Evolutionary conservation across 2,797 vertebrate genomes (phyloP).

Genomic region (Mus spretus): DNA sequence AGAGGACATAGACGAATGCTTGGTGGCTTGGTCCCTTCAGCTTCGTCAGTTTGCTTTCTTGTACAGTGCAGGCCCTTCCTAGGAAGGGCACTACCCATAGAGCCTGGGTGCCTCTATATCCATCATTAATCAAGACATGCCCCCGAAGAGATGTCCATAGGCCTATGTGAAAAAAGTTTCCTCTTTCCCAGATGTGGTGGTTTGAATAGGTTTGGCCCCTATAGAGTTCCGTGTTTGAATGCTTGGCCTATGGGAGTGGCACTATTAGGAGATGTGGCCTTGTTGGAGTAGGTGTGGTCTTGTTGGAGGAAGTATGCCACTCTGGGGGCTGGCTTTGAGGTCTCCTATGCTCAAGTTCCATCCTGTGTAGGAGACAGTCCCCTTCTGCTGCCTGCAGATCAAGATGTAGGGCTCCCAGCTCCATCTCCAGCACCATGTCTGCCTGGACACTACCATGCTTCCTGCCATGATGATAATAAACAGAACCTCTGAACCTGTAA

Average conservation of each 20-base stretch:
- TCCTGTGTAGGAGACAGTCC: neutral
- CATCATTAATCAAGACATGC: too few relatives aligned
- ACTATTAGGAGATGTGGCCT: neutral
- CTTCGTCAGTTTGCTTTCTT: neutral
- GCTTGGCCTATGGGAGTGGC: neutral
- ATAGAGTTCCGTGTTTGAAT: neutral
- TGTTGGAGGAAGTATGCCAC: neutral
- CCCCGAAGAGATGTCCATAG: neutral
- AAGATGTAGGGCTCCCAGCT: neutral
- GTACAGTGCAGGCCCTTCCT: too few relatives aligned
- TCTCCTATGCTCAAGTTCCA: neutral
- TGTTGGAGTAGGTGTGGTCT: neutral
- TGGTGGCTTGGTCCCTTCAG: neutral
- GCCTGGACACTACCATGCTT: too few relatives aligned
- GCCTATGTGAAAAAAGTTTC: too few relatives aligned
- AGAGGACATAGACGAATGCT: neutral
- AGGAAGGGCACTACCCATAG: neutral
- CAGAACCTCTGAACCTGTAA: too few relatives aligned
- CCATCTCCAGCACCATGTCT: neutral
- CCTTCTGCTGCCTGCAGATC: neutral
- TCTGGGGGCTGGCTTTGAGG: neutral
- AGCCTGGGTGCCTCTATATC: neutral
- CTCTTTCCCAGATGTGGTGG: neutral
- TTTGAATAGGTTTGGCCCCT: neutral
- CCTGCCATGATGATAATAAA: too few relatives aligned